Conservation (phyloP, 2,888 invertebrate species). For the Lasius platythorax region DNA sequence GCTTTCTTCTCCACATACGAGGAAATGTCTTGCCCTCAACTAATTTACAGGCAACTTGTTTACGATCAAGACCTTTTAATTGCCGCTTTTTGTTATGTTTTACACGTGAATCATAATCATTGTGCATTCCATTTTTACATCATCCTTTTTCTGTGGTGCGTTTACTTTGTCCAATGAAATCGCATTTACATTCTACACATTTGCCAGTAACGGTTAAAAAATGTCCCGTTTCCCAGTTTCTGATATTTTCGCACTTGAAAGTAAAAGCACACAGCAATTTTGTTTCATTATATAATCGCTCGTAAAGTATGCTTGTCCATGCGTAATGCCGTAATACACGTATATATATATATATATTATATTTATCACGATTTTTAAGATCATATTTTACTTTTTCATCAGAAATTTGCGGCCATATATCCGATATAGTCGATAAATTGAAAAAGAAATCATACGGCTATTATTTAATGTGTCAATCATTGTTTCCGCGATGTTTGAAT, state of each 20-base stretch:
- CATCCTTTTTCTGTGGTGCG: neutral
- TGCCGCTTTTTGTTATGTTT: slow-evolving; percentile 12
- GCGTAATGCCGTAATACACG: neutral
- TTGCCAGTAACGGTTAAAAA: neutral
- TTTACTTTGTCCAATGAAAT: slow-evolving; percentile 6
- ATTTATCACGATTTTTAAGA: slow-evolving; percentile 8
- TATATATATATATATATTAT: slow-evolving; percentile 1
- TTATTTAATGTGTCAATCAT: slow-evolving; percentile 13
- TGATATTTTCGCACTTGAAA: slow-evolving; percentile 4
- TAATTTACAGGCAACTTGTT: neutral
- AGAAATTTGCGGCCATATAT: slow-evolving; percentile 9
- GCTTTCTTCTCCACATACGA: neutral
- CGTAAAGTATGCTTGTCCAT: slow-evolving; percentile 15
- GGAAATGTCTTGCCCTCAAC: neutral
- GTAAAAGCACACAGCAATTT: neutral
- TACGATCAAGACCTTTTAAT: neutral
- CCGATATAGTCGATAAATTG: neutral
- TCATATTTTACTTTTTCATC: neutral
- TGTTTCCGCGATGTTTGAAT: neutral
- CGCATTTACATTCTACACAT: neutral
- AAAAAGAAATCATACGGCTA: slow-evolving; percentile 7
- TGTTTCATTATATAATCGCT: slow-evolving; percentile 1
- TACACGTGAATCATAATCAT: neutral
- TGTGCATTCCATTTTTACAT: slow-evolving; percentile 20
- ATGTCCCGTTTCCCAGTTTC: neutral